Evolutionary conservation across 2,888 invertebrate species (phyloP), one percentile per base, ranked within the genome.

Genomic region (Tetheella fluctuosa): DNA sequence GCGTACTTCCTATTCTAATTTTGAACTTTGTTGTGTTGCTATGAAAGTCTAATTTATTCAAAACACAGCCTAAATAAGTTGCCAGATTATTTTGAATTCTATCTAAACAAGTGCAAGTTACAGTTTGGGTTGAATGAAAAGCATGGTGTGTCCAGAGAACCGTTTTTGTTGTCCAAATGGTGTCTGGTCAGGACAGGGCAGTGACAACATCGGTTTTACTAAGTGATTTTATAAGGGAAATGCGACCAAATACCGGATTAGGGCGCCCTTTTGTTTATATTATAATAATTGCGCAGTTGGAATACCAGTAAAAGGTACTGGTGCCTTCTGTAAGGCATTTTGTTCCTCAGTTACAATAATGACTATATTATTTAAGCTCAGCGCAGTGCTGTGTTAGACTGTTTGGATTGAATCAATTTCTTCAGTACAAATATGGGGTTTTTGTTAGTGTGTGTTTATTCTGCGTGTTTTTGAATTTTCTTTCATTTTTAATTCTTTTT

Each of bases 191-290:
- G 77, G 79, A 74, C 73, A 73, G 79, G 77, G 73, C 62, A 76
- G 76, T 82, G 82, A 84, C 81, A 80, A 78, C 73, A 76, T 78
- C 71, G 80, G 83, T 82, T 84, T 83, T 77, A 77, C 83, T 84
- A 83, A 83, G 81, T 85, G 82, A 83, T 83, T 84, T 79, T 78
- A 79, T 76, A 79, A 80, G 79, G 80, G 84, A 78, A 76, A 65
- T 57, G 57, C 59, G 59, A 67, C 71, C 70, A 67, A 74, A 71
- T 67, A 64, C 67, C 69, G 66, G 67, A 63, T 62, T 68, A 54
- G 69, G 76, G 64, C 71, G 69, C 70, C 76, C 76, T 71, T 72
- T 78, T 74, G 71, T 73, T 73, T 70, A 68, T 71, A 66, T 69
- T 72, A 62, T 69, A 68, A 73, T 69, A 67, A 64, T 68, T 61